phyloP scores from a whole-genome alignment of 2,113 vertebrate species.

The Saccopteryx bilineata region DNA sequence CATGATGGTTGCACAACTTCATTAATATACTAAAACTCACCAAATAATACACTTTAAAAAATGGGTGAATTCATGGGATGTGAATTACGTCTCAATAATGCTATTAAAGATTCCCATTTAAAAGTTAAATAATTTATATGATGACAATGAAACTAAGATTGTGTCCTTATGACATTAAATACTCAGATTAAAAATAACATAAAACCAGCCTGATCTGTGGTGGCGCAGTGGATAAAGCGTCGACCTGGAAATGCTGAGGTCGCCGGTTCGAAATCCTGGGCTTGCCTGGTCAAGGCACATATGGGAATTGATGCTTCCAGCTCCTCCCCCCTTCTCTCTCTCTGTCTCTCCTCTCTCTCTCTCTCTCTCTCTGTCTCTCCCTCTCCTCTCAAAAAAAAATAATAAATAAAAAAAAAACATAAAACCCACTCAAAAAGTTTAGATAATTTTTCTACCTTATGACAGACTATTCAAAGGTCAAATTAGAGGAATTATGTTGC shows the following conservation, averaged over 20 bases:
- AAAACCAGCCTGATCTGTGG: too few species aligned
- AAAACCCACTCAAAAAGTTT: neutral
- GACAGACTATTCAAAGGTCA: constrained; percentile 1
- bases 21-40: neutral
- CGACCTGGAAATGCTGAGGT: too few species aligned
- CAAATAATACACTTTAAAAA: neutral
- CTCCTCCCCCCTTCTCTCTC: too few species aligned
- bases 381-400: too few species aligned
- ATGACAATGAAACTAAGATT: constrained; percentile 8
- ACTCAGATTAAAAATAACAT: constrained; percentile 33
- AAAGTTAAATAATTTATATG: constrained; percentile 28
- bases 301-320: too few species aligned
- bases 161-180: constrained; percentile 15
- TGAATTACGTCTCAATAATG: constrained; percentile 30
- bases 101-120: constrained; percentile 1
- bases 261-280: too few species aligned
- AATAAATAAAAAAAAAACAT: constrained; percentile 54
- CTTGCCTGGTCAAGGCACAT: too few species aligned
- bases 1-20: neutral
- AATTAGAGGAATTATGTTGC: neutral
- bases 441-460: neutral
- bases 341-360: too few species aligned
- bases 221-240: too few species aligned
- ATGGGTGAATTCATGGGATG: neutral
- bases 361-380: too few species aligned